Conservation (phyloP, 2,797 vertebrate genomes). For the Pipistrellus kuhlii region DNA sequence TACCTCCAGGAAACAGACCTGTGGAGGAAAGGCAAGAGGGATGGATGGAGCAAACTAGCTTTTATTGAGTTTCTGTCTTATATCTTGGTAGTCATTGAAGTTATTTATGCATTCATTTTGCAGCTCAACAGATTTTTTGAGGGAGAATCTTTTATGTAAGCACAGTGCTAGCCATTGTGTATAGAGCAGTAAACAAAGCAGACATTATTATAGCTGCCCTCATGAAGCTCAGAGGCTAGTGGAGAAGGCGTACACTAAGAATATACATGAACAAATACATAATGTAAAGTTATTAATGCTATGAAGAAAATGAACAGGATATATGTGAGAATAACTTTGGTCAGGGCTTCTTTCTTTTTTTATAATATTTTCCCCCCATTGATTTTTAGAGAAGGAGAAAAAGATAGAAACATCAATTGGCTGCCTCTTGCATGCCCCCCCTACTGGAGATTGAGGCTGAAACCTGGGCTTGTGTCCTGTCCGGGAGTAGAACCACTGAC, state of each 20-base stretch:
- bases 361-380: too few relatives aligned
- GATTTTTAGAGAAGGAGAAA: too few relatives aligned
- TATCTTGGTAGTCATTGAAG: neutral
- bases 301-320: neutral
- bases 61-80: neutral
- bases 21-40: neutral
- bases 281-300: neutral
- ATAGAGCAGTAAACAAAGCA: neutral
- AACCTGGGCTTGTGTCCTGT: too few relatives aligned
- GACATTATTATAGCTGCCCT: neutral
- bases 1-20: neutral
- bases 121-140: neutral
- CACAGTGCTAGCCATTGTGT: neutral
- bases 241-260: neutral
- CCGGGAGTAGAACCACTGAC: too few relatives aligned
- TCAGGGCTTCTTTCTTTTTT: neutral
- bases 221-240: neutral
- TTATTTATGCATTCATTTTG: constrained; percentile 1
- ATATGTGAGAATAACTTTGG: neutral
- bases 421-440: too few relatives aligned
- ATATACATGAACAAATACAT: neutral
- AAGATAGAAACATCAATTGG: too few relatives aligned
- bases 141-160: neutral
- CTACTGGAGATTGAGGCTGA: too few relatives aligned
- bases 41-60: neutral